phyloP scores from a whole-genome alignment of 2,113 vertebrate genomes.

The Atrichornis clamosus region DNA sequence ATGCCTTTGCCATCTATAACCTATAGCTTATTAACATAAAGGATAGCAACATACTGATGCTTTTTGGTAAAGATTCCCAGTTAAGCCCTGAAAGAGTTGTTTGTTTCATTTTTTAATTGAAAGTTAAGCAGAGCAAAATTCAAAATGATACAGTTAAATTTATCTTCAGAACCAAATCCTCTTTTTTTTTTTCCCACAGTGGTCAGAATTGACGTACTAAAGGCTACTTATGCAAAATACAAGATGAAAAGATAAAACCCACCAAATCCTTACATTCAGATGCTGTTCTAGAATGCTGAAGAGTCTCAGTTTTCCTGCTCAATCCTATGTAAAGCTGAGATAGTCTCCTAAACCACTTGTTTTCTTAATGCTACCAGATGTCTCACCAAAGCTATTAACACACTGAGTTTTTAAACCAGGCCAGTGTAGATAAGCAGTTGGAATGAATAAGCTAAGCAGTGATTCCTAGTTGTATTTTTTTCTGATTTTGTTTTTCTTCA shows the following conservation, averaged over 20 bases:
- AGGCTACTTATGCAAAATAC: background rate
- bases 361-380: background rate
- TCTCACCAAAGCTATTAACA: background rate
- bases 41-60: background rate
- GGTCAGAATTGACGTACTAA: background rate
- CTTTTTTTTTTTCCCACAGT: background rate
- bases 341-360: background rate
- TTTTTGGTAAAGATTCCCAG: background rate
- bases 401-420: background rate
- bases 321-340: background rate
- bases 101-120: rapidly evolving
- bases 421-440: background rate
- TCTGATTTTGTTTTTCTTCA: background rate
- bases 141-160: background rate
- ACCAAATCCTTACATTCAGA: background rate
- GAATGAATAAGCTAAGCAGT: background rate
- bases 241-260: background rate
- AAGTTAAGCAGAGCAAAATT: background rate
- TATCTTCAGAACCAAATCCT: background rate
- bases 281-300: background rate
- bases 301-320: background rate
- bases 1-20: background rate
- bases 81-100: background rate
- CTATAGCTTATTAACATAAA: background rate
- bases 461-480: background rate